These are phyloP conservation scores for Desoria tigrina DNA, from an alignment of 2,888 invertebrate genomes.

Conservation along the genomic window DNA sequence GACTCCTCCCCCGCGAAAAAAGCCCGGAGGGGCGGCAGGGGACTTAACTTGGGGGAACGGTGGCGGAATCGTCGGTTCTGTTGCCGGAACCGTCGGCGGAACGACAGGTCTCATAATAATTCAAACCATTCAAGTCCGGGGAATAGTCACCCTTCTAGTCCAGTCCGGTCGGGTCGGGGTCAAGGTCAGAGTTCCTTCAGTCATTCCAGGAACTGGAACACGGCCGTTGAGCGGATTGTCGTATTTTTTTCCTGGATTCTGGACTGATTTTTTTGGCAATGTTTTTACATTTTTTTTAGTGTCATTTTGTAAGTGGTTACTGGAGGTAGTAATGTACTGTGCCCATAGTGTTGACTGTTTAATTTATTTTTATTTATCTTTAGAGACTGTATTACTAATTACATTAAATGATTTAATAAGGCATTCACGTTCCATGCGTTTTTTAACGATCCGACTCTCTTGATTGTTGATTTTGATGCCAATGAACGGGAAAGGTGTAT, in stretches of 20 bases:
- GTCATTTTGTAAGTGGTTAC: too few species aligned
- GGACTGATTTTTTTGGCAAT: slow-evolving; percentile 21
- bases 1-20: slow-evolving; percentile 12
- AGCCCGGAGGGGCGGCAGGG: background rate
- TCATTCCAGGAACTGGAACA: slow-evolving; percentile 16
- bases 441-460: too few species aligned
- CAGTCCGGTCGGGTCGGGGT: background rate
- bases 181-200: background rate
- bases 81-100: background rate
- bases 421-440: too few species aligned
- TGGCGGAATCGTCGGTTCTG: slow-evolving; percentile 9
- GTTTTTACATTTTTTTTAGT: too few species aligned
- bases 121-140: slow-evolving; percentile 18
- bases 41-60: background rate
- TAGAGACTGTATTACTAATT: too few species aligned
- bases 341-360: background rate
- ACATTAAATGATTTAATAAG: too few species aligned
- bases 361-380: too few species aligned
- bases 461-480: too few species aligned
- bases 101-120: slow-evolving; percentile 20
- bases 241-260: slow-evolving; percentile 36
- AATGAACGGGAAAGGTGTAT: too few species aligned
- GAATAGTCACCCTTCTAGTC: slow-evolving; percentile 21
- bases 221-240: slow-evolving; percentile 31
- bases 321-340: background rate